These are phyloP conservation scores for Yponomeuta cagnagella DNA, from an alignment of 2,888 invertebrate genomes.

Conservation along the genomic window DNA sequence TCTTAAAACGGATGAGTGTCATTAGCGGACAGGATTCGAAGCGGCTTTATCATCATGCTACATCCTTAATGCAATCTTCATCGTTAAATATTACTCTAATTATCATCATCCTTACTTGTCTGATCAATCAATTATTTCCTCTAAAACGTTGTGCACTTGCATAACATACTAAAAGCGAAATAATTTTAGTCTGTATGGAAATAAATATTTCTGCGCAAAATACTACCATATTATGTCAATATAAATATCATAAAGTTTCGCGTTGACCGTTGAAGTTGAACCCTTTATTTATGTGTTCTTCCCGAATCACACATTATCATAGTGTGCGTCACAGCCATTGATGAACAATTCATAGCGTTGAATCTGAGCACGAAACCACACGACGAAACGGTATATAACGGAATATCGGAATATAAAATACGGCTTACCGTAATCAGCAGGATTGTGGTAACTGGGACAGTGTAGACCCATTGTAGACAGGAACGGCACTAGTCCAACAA, in stretches of 20 bases:
- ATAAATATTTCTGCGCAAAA: too few species aligned
- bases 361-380: background rate
- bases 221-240: too few species aligned
- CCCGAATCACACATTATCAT: too few species aligned
- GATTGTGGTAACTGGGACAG: constrained; percentile 97
- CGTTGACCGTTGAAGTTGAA: too few species aligned
- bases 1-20: background rate
- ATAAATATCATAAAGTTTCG: too few species aligned
- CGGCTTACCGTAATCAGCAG: constrained; percentile 92
- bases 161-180: too few species aligned
- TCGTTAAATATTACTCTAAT: background rate
- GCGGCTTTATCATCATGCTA: too few species aligned
- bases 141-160: background rate
- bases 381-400: too few species aligned
- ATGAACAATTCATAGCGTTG: too few species aligned
- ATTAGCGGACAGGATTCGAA: background rate
- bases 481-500: constrained; percentile 90
- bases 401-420: background rate
- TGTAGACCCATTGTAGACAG: constrained; percentile 88
- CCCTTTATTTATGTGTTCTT: too few species aligned
- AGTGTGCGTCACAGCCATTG: too few species aligned
- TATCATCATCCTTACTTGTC: background rate
- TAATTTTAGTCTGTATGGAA: too few species aligned
- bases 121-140: background rate
- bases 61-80: background rate